Base-by-base conservation (phyloP, 2,797 vertebrate species). In the Intellagama lesueurii region DNA sequence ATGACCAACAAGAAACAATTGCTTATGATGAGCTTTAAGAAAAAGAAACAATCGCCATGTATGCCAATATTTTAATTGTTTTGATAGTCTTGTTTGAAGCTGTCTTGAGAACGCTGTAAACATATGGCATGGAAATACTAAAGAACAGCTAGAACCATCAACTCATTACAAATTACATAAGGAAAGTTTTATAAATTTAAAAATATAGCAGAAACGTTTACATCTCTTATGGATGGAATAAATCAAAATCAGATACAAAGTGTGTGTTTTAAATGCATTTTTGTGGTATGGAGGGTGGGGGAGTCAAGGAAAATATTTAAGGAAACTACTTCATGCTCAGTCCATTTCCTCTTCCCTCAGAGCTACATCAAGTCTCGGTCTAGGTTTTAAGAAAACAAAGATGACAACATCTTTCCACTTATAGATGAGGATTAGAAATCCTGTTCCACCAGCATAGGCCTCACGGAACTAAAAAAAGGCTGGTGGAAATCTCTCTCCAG, bases 371-470 rank as follows among this genome's bases (percentile, higher is more conserved):
- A 77, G 44, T 68, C 87, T 7, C 68, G 28, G 14, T 78, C 32
- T 17, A 44, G 35, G 19, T 16, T 7, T 72, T 40, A 40, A 80
- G 19, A 87, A 86, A n/a, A 35, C 75, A 47, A 68, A 79, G 49
- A 56, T 75, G 14, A 3, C 24, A 56, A 76, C 22, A 4, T 88
- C 44, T 64, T 64, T 35, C n/a, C 69, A 81, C n/a, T 52, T 88
- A 77, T 64, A 69, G 30, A 81, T 81, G 69, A 52, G 47, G 40
- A 76, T 82, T 22, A 81, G 7, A 30, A 81, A 89, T 68, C 88
- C 49, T 81, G 78, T 86, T 81, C 60, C 64, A 86, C 88, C 49
- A 86, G 56, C 77, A 66, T 26, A 24, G 60, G 35, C 60, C 81
- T 68, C 60, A 3, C 35, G 76, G 56, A 60, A 26, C 40, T 75